Evolutionary conservation across 2,888 invertebrate genomes (phyloP), one percentile per base, ranked within the genome.

Genomic region (Amphipyra tragopoginis): DNA sequence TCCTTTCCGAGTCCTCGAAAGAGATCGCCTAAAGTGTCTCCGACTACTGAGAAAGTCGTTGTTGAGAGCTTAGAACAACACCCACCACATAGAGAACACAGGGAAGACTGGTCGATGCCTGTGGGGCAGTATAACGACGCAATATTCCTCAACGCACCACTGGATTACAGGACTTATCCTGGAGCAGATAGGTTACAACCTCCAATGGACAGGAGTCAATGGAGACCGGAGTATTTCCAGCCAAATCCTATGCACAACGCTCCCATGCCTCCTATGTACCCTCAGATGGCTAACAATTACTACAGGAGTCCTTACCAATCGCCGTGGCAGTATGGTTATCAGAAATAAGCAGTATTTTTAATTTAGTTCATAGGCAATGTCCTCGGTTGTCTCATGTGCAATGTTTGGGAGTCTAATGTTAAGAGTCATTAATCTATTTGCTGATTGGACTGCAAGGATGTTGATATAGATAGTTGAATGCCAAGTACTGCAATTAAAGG

Each of bases 81-180:
- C 0, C 49, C 62, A 7, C 77, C 73, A 3, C 44, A 39, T 21
- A 21, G 21, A 21, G 21, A 21, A 8, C 63, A 34, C 0, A 57
- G 65, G 7, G 74, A 80, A 0, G 86, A 86, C 2, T 87, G 85
- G 75, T 76, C 85, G 0, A 66, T 86, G 66, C 94, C 94, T 0
- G 65, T 91, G 0, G 92, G 93, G 0, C 94, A 94, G 51, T 94
- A 94, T 58, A 94, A 91, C 45, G 94, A 94, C 50, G 86, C 74
- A 29, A 93, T 94, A 58, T 92, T 94, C 72, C 42, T 93, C 14
- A 89, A 88, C 10, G 65, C 83, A 0, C 91, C 93, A 0, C 59
- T 91, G 57, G 92, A 93, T 65, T 92, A 86, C 59, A 81, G 91
- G 57, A 89, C 85, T 3, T 77, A 86, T 53, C 34, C 63, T 4